phyloP scores from a whole-genome alignment of 2,797 vertebrate genomes.

The Sorex maritimensis region DNA sequence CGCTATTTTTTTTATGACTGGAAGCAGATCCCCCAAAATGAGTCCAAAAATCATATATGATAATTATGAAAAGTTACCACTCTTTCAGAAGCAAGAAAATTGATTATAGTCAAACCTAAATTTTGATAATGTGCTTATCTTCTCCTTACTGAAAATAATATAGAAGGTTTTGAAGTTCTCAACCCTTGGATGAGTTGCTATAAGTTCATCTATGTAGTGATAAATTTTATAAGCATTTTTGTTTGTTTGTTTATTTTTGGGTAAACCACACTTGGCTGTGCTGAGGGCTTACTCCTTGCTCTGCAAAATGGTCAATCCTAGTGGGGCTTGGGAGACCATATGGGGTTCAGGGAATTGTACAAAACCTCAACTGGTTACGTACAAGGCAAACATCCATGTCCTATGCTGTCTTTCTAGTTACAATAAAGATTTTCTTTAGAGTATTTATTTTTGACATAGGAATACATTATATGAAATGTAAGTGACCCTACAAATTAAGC shows the following conservation, averaged over 20 bases:
- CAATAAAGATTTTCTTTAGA: slow-evolving; percentile 58
- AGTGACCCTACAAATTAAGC: slow-evolving; percentile 82
- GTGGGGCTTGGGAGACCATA: too few relatives aligned
- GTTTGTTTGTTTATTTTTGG: too few relatives aligned
- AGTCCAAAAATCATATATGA: not conserved
- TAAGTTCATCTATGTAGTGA: slow-evolving; percentile 1
- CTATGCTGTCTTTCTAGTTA: too few relatives aligned
- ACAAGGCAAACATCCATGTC: too few relatives aligned
- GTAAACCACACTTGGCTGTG: too few relatives aligned
- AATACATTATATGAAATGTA: slow-evolving; percentile 80
- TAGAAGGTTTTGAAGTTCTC: slow-evolving; percentile 56
- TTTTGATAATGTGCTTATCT: not conserved
- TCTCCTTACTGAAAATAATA: not conserved
- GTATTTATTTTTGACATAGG: slow-evolving; percentile 79
- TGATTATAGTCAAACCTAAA: not conserved
- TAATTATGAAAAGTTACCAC: not conserved
- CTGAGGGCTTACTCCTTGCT: too few relatives aligned
- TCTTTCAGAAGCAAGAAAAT: not conserved
- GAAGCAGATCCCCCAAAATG: not conserved
- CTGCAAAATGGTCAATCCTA: too few relatives aligned
- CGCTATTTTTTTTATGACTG: slow-evolving; percentile 2
- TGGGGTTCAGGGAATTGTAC: too few relatives aligned
- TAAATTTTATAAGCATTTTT: not conserved
- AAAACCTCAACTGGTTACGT: too few relatives aligned
- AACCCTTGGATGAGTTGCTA: slow-evolving; percentile 34